Base-by-base conservation (phyloP, 2,888 invertebrate species). In the Sphaerophoria taeniata region DNA sequence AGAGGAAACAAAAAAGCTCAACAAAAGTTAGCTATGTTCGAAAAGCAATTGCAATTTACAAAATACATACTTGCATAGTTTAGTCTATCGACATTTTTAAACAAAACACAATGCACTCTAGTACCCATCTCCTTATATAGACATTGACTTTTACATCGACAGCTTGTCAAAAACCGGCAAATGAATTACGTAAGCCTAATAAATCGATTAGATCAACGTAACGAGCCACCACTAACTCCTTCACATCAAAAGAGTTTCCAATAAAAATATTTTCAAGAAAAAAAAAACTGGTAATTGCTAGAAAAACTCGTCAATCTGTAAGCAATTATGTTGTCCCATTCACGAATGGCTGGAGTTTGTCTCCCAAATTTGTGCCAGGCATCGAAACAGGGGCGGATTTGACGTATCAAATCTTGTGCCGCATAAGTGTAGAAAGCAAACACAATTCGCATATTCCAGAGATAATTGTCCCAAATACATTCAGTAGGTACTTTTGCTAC, bases 141-240 rank as follows among this genome's bases (percentile, higher is more conserved):
- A 16, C 14, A 43, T 58, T 71, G 75, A 67, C 65, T 81, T 67
- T 82, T 69, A 82, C 63, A 69, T 73, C 77, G 33, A 34, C 47
- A 49, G 36, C 39, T 67, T 73, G 67, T 75, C 80, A 55, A 43
- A 70, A 47, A 58, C 33, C 61, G 72, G 39, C 39, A 65, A 33
- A 53, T 7, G 65, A 53, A 73, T 76, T 73, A 70, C 80, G 47
- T 76, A 85, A 85, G 73, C 53, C 69, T 71, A 76, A 85, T 81
- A 77, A 85, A 85, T 85, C 81, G 85, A 85, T 85, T 81, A 81
- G 85, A 85, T 77, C 70, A 56, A 53, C 76, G 81, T 81, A 85
- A 73, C 84, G 79, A 84, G 71, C 83, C 71, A 78, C 83, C 60
- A 75, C 74, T 69, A 73, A 76, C 85, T 85, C 85, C 81, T 85